phyloP scores from a whole-genome alignment of 2,113 vertebrate genomes.

The Peromyscus leucopus region DNA sequence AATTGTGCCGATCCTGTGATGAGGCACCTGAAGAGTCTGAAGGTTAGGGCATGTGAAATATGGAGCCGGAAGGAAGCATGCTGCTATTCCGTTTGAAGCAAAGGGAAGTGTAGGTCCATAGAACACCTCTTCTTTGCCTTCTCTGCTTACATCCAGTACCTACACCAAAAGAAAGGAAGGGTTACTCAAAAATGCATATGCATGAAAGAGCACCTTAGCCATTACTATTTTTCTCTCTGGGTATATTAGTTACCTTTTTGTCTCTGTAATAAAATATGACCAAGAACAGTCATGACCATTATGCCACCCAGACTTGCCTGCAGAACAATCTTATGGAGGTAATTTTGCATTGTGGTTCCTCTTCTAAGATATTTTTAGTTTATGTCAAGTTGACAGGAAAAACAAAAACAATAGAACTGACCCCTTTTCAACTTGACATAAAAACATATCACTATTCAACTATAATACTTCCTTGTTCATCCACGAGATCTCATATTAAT shows the following conservation, averaged over 20 bases:
- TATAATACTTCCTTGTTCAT: neutral
- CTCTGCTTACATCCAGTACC: slow-evolving; percentile 96
- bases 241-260: neutral
- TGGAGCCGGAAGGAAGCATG: slow-evolving; percentile 96
- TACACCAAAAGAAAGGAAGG: slow-evolving; percentile 76
- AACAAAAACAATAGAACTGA: neutral
- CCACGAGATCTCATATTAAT: neutral
- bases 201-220: neutral
- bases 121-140: slow-evolving; percentile 97
- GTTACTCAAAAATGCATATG: neutral
- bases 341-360: neutral
- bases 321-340: neutral
- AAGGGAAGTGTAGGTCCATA: slow-evolving; percentile 97
- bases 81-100: slow-evolving; percentile 96
- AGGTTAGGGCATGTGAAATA: slow-evolving; percentile 97
- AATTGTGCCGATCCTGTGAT: slow-evolving; percentile 94
- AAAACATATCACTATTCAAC: neutral
- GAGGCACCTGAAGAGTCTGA: slow-evolving; percentile 97
- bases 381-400: neutral
- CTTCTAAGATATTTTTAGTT: neutral
- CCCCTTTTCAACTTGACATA: neutral
- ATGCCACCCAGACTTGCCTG: neutral
- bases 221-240: neutral
- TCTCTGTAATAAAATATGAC: neutral
- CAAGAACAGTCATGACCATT: neutral